Evolutionary conservation across 2,113 vertebrate species (phyloP), one percentile per base, ranked within the genome.

Genomic region (Mustelus asterias): DNA sequence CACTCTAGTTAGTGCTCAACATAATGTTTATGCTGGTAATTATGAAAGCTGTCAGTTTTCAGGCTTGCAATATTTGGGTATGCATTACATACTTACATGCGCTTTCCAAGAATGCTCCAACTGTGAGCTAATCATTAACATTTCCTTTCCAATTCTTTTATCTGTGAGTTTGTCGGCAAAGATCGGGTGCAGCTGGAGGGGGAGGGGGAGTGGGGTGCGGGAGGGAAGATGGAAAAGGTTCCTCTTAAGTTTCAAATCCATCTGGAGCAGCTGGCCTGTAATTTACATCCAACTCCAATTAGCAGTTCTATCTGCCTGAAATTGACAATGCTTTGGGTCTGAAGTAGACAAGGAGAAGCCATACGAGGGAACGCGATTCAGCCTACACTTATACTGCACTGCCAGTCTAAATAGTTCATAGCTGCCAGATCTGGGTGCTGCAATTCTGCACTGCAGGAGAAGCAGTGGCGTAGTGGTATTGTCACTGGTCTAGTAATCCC

Each of bases 11-110:
- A 93, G 7, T 93, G 89, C 60, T 93, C 60, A 93, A 93, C 89
- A 93, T 93, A 93, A 65, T 93, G 89, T 93, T 93, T 93, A 65
- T 93, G 89, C 89, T 93, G 89, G n/a, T 65, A 93, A 93, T 93
- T 93, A 93, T 93, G 89, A 93, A 93, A 93, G 89, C 89, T 93
- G 89, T 93, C 60, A 93, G 20, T 93, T 93, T 93, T 93, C 89
- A 65, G n/a, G 89, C 60, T 93, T 93, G 89, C 33, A 93, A 63
- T 93, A n/a, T 93, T 93, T 93, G 60, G 60, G n/a, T 93, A 93
- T 93, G 89, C 20, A 93, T 65, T 37, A 37, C 89, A 65, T 93
- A 20, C 89, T 93, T 37, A 37, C 60, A 67, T 14, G 22, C 1
- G n/a, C 60, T 93, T 93, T 67, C 60, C 89, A 93, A 92, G 33